Evolutionary conservation across 2,888 invertebrate species (phyloP).

Genomic region (Microctonus brassicae): DNA sequence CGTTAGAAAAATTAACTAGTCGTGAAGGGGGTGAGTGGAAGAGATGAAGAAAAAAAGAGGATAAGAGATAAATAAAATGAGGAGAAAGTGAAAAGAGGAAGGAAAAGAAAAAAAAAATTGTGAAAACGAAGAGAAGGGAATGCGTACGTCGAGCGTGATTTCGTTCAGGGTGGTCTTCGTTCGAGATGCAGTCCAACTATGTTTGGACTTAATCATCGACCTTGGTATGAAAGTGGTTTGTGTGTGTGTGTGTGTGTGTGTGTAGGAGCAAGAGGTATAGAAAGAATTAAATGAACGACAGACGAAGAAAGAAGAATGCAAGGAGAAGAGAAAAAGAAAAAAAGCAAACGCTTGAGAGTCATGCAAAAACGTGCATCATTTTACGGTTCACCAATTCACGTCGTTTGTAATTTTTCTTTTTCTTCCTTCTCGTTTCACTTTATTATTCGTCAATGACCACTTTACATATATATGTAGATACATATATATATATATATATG

Average conservation of each 20-base stretch:
- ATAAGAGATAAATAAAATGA: constrained; percentile 23
- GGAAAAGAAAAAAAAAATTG: constrained; percentile 14
- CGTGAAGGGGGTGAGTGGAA: constrained; percentile 22
- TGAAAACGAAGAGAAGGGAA: constrained; percentile 17
- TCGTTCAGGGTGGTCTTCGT: constrained; percentile 49
- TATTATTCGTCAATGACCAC: constrained; percentile 24
- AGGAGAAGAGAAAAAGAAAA: neutral
- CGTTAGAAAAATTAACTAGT: constrained; percentile 43
- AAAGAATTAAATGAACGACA: neutral
- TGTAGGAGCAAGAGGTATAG: constrained; percentile 4
- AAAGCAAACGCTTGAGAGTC: constrained; percentile 18
- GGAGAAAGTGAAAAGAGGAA: constrained; percentile 7
- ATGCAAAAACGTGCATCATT: constrained; percentile 29
- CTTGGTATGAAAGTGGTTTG: constrained; percentile 44
- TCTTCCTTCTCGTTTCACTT: constrained; percentile 13
- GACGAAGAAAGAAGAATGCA: neutral
- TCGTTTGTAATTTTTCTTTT: constrained; percentile 12
- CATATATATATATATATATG: constrained; percentile 3
- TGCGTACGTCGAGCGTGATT: constrained; percentile 36
- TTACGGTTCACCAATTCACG: constrained; percentile 17
- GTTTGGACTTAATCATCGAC: constrained; percentile 51
- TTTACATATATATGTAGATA: constrained; percentile 10
- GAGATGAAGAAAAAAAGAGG: neutral
- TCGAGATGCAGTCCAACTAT: constrained; percentile 44
- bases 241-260: constrained; percentile 6